These are phyloP conservation scores for Scotopteryx bipunctaria DNA, from an alignment of 2,888 invertebrate genomes.

Conservation along the genomic window DNA sequence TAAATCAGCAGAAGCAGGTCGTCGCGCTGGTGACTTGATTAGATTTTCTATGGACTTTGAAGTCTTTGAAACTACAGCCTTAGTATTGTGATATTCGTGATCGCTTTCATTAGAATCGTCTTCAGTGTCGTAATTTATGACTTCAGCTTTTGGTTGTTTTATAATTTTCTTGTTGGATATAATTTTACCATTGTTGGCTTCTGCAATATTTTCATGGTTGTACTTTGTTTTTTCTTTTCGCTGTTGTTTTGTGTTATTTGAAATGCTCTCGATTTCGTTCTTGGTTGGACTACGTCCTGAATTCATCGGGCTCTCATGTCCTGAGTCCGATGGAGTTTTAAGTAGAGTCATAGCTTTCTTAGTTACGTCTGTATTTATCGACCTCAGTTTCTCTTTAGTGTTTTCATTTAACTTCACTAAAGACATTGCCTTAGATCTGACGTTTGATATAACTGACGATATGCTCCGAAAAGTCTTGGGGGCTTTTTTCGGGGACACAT, in stretches of 20 bases:
- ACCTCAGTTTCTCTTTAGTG: slow-evolving; percentile 50
- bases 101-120: slow-evolving; percentile 50
- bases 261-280: slow-evolving; percentile 13
- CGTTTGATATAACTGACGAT: slow-evolving; percentile 77
- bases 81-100: slow-evolving; percentile 45
- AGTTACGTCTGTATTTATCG: slow-evolving; percentile 51
- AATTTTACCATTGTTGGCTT: slow-evolving; percentile 12
- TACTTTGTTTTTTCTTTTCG: slow-evolving; percentile 24
- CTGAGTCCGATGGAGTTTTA: slow-evolving; percentile 65
- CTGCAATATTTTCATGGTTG: slow-evolving; percentile 10
- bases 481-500: slow-evolving; percentile 60
- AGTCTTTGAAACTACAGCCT: slow-evolving; percentile 41
- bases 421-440: slow-evolving; percentile 79
- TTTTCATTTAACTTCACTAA: slow-evolving; percentile 71
- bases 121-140: slow-evolving; percentile 42
- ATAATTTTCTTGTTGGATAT: slow-evolving; percentile 6
- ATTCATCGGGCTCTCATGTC: slow-evolving; percentile 51
- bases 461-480: slow-evolving; percentile 59
- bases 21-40: slow-evolving; percentile 66
- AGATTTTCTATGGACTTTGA: slow-evolving; percentile 62
- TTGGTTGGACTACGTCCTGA: slow-evolving; percentile 33
- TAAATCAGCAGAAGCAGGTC: slow-evolving; percentile 58
- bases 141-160: slow-evolving; percentile 16
- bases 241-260: not conserved
- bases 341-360: slow-evolving; percentile 60